Conservation (phyloP, 1,140 invertebrate genomes). For the Euura saliciscinereae region DNA sequence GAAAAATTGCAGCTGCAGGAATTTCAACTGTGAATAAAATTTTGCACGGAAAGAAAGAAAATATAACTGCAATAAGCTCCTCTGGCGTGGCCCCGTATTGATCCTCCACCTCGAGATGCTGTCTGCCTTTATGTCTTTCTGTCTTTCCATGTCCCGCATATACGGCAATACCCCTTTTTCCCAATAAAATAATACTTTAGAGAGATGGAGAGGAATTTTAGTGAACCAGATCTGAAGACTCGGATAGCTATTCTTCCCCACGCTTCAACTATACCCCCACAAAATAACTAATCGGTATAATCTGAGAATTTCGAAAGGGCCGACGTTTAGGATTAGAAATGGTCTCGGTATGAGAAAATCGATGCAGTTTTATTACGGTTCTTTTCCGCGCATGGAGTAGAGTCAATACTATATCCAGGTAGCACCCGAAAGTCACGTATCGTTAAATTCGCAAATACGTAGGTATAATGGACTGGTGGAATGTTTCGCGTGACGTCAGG, state of each 20-base stretch:
- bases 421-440: too few relatives aligned
- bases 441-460: background rate
- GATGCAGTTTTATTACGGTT: too few relatives aligned
- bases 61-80: background rate
- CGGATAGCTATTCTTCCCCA: background rate
- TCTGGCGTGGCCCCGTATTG: background rate
- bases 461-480: background rate
- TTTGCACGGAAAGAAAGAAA: too few relatives aligned
- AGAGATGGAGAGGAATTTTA: background rate
- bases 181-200: background rate
- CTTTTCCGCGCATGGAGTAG: too few relatives aligned
- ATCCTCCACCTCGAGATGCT: background rate
- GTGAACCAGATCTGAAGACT: too few relatives aligned
- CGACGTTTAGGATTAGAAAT: too few relatives aligned
- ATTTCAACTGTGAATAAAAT: too few relatives aligned
- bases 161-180: background rate
- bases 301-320: too few relatives aligned
- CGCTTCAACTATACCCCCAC: background rate
- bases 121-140: background rate
- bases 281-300: too few relatives aligned
- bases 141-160: background rate
- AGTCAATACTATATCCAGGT: too few relatives aligned
- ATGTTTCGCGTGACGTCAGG: background rate
- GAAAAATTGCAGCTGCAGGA: too few relatives aligned
- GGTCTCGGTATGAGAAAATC: too few relatives aligned